These are phyloP conservation scores for Lathamus discolor DNA, from an alignment of 2,113 vertebrate genomes.

Conservation along the genomic window DNA sequence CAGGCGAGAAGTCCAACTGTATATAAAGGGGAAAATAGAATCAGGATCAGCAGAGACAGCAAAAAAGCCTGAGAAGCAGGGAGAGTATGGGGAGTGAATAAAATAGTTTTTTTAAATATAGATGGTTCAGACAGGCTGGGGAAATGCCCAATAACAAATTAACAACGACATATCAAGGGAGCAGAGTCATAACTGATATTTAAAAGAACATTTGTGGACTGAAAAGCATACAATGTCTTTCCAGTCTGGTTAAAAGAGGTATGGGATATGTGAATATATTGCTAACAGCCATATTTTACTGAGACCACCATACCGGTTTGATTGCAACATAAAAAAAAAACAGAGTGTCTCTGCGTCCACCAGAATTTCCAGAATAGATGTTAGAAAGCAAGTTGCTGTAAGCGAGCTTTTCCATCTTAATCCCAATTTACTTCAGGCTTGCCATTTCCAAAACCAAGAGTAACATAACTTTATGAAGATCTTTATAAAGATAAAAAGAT, in stretches of 20 bases:
- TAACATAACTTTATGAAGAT: slow-evolving; percentile 36
- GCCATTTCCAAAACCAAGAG: slow-evolving; percentile 23
- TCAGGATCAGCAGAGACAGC: neutral
- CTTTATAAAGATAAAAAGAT: neutral
- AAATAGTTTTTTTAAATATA: neutral
- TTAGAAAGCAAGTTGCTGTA: neutral
- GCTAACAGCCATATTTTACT: neutral
- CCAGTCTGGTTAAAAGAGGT: neutral
- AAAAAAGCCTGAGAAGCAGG: neutral
- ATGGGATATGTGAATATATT: neutral
- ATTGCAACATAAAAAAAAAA: neutral
- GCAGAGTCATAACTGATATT: neutral
- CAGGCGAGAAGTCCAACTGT: neutral
- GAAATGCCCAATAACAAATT: neutral
- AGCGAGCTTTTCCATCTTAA: neutral
- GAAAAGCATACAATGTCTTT: neutral
- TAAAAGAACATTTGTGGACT: neutral
- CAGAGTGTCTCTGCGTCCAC: neutral
- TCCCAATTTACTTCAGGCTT: slow-evolving; percentile 24
- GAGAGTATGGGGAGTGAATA: neutral
- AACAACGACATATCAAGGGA: neutral
- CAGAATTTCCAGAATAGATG: neutral
- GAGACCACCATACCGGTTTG: neutral
- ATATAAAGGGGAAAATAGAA: fast-evolving
- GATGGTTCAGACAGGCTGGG: neutral